phyloP scores from a whole-genome alignment of 1,140 invertebrate genomes.

The Stenopsyche tienmushanensis region DNA sequence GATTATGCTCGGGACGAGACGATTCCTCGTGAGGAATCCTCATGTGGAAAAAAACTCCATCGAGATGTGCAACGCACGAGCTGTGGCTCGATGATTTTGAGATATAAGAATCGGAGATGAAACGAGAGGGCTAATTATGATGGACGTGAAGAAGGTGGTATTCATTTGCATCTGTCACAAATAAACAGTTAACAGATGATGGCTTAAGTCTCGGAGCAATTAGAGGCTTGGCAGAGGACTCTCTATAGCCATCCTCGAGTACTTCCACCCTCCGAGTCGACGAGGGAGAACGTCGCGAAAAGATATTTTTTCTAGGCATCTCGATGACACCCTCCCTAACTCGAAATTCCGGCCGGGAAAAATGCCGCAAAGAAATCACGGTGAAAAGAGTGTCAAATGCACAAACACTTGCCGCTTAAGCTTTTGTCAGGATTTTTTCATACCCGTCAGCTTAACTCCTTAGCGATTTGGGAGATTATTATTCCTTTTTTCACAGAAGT shows the following conservation, averaged over 20 bases:
- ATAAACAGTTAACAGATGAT: slow-evolving; percentile 14
- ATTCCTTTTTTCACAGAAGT: background rate
- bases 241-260: too few species aligned
- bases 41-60: background rate
- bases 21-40: background rate
- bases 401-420: slow-evolving; percentile 26
- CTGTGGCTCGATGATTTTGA: background rate
- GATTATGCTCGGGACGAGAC: slow-evolving; percentile 12
- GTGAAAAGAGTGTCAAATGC: slow-evolving; percentile 36
- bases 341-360: slow-evolving; percentile 23
- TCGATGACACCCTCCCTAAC: slow-evolving; percentile 31
- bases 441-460: slow-evolving; percentile 31
- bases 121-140: slow-evolving; percentile 16
- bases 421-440: slow-evolving; percentile 23
- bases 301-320: slow-evolving; percentile 27
- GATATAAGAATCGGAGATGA: too few species aligned
- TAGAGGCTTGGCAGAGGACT: background rate
- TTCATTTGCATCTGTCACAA: slow-evolving; percentile 31
- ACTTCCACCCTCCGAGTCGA: slow-evolving; percentile 7
- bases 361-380: slow-evolving; percentile 19
- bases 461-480: slow-evolving; percentile 29
- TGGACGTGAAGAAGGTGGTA: slow-evolving; percentile 3
- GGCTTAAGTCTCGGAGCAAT: slow-evolving; percentile 1
- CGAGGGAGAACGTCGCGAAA: too few species aligned
- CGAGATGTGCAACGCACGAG: background rate